These are phyloP conservation scores for Menidia beryllina DNA, from an alignment of 2,113 vertebrate species.

Conservation along the genomic window DNA sequence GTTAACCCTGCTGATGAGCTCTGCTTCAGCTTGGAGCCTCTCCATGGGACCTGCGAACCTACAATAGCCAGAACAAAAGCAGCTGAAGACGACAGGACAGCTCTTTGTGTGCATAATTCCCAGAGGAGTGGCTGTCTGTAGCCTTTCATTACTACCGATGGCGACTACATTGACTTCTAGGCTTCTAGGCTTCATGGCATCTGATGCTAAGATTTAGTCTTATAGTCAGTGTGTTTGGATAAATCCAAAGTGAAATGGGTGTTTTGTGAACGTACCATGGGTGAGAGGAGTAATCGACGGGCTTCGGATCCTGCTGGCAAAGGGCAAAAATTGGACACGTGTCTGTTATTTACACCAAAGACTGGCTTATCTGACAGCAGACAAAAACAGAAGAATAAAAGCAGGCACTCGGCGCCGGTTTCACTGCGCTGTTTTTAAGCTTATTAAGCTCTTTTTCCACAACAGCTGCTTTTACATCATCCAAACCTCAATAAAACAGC, in stretches of 20 bases:
- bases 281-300: conserved; percentile 93
- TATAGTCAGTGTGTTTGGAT: not conserved
- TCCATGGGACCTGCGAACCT: conserved; percentile 98
- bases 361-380: not conserved
- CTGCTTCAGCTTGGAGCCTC: conserved; percentile 91
- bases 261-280: conserved; percentile 85
- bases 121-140: not conserved
- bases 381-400: conserved; percentile 12
- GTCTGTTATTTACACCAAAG: conserved; percentile 28
- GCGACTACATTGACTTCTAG: too few species aligned
- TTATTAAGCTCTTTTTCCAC: conserved; percentile 1
- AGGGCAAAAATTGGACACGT: conserved; percentile 15
- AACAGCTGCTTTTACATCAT: conserved; percentile 34
- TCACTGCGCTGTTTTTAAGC: not conserved
- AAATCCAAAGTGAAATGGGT: not conserved
- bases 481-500: conserved; percentile 50
- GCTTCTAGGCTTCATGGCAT: too few species aligned
- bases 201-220: too few species aligned
- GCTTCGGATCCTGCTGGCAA: conserved; percentile 91
- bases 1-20: conserved; percentile 92
- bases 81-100: not conserved
- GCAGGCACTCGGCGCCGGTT: not conserved
- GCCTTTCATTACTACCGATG: too few species aligned
- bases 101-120: not conserved
- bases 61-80: not conserved